Evolutionary conservation across 2,113 vertebrate species (phyloP), one percentile per base, ranked within the genome.

Genomic region (Poeciliopsis occidentalis): DNA sequence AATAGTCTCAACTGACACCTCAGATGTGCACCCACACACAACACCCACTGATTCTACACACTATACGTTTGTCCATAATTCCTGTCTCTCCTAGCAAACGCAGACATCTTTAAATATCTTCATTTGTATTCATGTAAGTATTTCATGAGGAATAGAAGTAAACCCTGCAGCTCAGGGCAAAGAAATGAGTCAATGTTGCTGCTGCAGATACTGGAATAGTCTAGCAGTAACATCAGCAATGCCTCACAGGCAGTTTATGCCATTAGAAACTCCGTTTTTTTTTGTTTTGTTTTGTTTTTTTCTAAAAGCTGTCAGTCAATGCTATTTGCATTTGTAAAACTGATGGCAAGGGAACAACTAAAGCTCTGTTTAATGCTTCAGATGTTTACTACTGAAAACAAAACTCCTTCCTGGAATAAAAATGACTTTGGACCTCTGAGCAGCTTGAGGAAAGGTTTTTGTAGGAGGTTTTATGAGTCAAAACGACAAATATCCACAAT

Each of bases 111-210:
- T 83, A 90, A 91, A 92, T 92, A 92, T 87, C 86, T 87, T 89
- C 89, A 91, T 94, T 92, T 90, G 89, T 90, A 92, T 94, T 90
- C 85, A 83, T 83, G 84, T 79, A 85, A 84, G 88, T 88, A 78
- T 87, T 87, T 89, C 79, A 79, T 85, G 79, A 90, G 90, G 73
- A 84, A 73, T 78, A 80, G 75, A 87, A 85, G 83, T 80, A 78
- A 87, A 79, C 76, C 83, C 84, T 80, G 62, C 87, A 86, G 87
- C 89, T 91, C 88, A 29, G 86, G 91, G 90, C 76, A 19, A 77
- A 83, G 66, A 51, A 87, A 86, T 92, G 86, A 91, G 79, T 90
- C 89, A 91, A 81, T 86, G 85, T 84, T 91, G 85, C 78, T 85
- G 81, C 81, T 32, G 78, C 85, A 80, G 74, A 84, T 85, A 74